Evolutionary conservation across 2,797 vertebrate species (phyloP).

Genomic region (Pseudochromis fuscus): DNA sequence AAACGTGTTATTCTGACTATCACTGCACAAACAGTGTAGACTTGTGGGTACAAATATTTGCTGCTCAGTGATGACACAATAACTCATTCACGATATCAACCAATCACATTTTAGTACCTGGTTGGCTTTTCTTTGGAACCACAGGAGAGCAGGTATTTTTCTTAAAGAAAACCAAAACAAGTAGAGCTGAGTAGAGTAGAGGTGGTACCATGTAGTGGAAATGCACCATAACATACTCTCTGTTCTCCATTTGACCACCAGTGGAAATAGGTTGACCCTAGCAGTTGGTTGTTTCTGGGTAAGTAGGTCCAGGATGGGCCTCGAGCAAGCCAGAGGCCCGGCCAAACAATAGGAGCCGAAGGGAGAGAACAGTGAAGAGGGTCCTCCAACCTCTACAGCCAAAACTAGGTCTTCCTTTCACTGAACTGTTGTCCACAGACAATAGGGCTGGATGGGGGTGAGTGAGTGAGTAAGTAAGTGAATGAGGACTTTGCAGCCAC

Average conservation of each 20-base stretch:
- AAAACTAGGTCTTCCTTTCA: conserved; percentile 82
- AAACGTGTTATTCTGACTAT: no score
- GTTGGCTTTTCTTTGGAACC: no score
- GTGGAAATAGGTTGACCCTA: conserved; percentile 61
- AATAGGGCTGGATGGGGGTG: conserved; percentile 66
- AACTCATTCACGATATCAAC: no score
- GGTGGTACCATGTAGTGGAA: no score
- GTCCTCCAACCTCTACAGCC: conserved; percentile 64
- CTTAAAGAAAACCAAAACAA: no score
- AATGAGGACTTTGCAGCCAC: conserved; percentile 38
- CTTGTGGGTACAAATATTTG: no score
- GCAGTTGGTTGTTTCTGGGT: conserved; percentile 67
- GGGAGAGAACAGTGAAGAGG: conserved; percentile 61
- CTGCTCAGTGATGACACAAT: no score
- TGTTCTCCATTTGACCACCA: conserved; percentile 45
- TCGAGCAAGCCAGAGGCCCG: conserved; percentile 58
- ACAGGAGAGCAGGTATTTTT: no score
- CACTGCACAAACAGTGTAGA: no score
- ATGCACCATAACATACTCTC: neutral
- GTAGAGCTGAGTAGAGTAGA: no score
- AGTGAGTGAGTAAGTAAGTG: conserved; percentile 21
- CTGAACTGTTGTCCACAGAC: conserved; percentile 62
- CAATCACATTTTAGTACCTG: no score
- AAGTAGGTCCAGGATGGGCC: conserved; percentile 70
- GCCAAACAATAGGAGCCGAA: conserved; percentile 71